These are phyloP conservation scores for Drosophila anomelani DNA, from an alignment of 2,888 invertebrate species.

Conservation along the genomic window DNA sequence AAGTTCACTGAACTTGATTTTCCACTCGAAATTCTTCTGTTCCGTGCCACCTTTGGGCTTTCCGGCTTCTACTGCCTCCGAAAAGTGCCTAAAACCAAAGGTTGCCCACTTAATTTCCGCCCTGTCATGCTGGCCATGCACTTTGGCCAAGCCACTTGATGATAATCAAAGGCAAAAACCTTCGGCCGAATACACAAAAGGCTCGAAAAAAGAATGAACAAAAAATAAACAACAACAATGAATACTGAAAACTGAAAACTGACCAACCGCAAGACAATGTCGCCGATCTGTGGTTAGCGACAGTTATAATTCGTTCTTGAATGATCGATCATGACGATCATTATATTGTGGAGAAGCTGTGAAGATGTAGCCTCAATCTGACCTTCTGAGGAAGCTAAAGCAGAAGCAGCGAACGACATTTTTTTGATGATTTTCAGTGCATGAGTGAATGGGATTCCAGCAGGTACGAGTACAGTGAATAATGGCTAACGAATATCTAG, in stretches of 20 bases:
- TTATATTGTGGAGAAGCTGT: constrained; percentile 11
- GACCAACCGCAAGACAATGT: constrained; percentile 47
- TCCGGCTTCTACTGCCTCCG: background rate
- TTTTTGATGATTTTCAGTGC: constrained; percentile 19
- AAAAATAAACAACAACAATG: constrained; percentile 7
- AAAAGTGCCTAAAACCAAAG: constrained; percentile 1
- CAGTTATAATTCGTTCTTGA: constrained; percentile 46
- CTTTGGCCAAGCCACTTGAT: constrained; percentile 41
- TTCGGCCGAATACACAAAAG: constrained; percentile 32
- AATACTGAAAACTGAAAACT: constrained; percentile 25
- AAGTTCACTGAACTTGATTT: constrained; percentile 25
- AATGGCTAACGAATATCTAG: background rate
- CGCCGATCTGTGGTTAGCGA: constrained; percentile 42
- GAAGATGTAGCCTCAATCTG: constrained; percentile 38
- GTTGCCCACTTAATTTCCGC: constrained; percentile 33
- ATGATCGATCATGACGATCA: constrained; percentile 37
- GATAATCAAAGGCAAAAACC: constrained; percentile 41
- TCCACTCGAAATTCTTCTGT: background rate
- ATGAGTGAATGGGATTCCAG: constrained; percentile 33
- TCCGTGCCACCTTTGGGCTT: background rate
- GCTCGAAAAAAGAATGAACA: background rate
- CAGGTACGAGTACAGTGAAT: constrained; percentile 4
- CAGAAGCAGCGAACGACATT: constrained; percentile 23
- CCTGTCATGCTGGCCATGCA: constrained; percentile 51
- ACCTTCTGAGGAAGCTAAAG: constrained; percentile 34